Base-by-base conservation (phyloP, 2,113 vertebrate genomes). In the Dissostichus mawsoni region DNA sequence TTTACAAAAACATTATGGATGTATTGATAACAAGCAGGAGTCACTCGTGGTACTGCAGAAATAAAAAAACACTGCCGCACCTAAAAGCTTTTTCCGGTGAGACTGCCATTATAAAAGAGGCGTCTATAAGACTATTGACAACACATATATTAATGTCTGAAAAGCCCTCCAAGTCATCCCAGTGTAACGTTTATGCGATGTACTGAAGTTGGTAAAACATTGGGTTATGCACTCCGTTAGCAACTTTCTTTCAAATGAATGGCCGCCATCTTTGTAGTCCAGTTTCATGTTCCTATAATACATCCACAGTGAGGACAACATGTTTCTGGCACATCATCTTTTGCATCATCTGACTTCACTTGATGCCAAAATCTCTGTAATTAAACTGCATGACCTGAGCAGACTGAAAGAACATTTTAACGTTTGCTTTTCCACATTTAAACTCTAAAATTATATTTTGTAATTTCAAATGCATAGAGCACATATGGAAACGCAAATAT, bases 1-100 rank as follows among this genome's bases (percentile, higher is more conserved):
- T 85, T 82, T 57, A 80, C 66, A 8, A 57, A 1, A 2, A 13
- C 50, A n/a, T 63, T 56, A 18, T 47, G 67, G 78, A 76, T 82
- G 79, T 76, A 66, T 69, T 72, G 10, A 29, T 0, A 74, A 18
- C 45, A 9, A 20, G 63, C 36, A 4, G 9, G 59, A 23, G 59
- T 12, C 41, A 66, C 12, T 20, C 1, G 5, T 18, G 12, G 29
- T 55, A 69, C 52, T 74, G 73, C 36, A 65, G 0, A 0, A 11
- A 33, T 2, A 12, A 18, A 12, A 18, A 47, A 41, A n/a, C 0
- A 14, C 14, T 13, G 5, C 9, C 0, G 8, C 13, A 29, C 12
- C 47, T 29, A 44, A 44, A 51, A 33, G 8, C 62, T 10, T 17
- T n/a, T n/a, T 10, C 12, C 2, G 53, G 20, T 4, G 20, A 48